Base-by-base conservation (phyloP, 2,797 vertebrate species). In the Clarias laeviceps region DNA sequence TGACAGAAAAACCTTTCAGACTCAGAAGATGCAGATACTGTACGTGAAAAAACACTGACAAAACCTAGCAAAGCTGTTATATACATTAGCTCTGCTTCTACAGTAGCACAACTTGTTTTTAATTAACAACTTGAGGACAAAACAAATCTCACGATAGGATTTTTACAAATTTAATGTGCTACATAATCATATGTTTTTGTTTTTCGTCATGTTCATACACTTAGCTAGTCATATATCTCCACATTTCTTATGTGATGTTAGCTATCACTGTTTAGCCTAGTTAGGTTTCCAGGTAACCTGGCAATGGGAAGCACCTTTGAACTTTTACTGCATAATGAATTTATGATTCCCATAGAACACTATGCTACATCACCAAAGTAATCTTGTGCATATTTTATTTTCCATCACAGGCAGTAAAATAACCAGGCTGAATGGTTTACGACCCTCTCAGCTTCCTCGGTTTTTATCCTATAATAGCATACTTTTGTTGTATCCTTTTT, bases 391-490 rank as follows among this genome's bases (percentile, higher is more conserved):
- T 54, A 32, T 45, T n/a, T n/a, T 72, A 45, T 72, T 24, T 72
- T 45, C 15, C 37, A 5, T n/a, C 69, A 72, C 11, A 72, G 14
- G 32, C 69, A 45, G 22, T 24, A 40, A 56, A 74, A 74, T 54
- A 74, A 56, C n/a, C 17, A 22, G 54, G 54, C 29, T 77, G 29
- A 77, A 59, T 24, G 54, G 18, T 34, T 59, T 77, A 20, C 5
- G 24, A 54, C 50, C 40, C 14, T 0, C 29, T 77, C 54, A 59
- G 11, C 56, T 40, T 62, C 22, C 40, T 62, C 32, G 37, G 57
- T 79, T 34, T 79, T 79, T 62, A 79, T n/a, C 8, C 32, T 40
- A 17, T 79, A 62, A 40, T n/a, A 40, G 57, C 22, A 62, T 79
- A 4, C 37, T 62, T 79, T 79, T n/a, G 57, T 79, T 79, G 76